These are phyloP conservation scores for Acleris sparsana DNA, from an alignment of 2,888 invertebrate species.

Conservation along the genomic window DNA sequence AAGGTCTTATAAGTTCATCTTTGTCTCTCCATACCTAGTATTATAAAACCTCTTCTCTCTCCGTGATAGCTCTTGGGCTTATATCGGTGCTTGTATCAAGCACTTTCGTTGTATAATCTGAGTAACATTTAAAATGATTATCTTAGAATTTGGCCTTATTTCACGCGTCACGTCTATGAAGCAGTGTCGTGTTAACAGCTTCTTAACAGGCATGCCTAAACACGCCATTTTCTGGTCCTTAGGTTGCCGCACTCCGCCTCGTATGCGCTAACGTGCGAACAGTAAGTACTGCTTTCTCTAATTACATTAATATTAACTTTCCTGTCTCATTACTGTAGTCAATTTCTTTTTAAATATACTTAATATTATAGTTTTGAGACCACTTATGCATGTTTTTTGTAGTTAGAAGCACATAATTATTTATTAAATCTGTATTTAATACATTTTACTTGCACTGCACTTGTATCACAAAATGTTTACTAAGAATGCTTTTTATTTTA, in stretches of 20 bases:
- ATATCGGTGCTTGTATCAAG: too few species aligned
- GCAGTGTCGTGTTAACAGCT: slow-evolving; percentile 50
- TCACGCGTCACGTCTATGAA: background rate
- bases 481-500: slow-evolving; percentile 20
- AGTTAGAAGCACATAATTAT: slow-evolving; percentile 37
- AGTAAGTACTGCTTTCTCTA: slow-evolving; percentile 83
- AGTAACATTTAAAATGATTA: too few species aligned
- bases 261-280: slow-evolving; percentile 86
- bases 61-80: too few species aligned
- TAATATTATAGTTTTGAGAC: background rate
- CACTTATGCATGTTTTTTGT: slow-evolving; percentile 36
- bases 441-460: slow-evolving; percentile 41
- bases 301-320: slow-evolving; percentile 57
- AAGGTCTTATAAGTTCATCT: too few species aligned
- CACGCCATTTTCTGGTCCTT: slow-evolving; percentile 78
- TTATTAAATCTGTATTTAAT: slow-evolving; percentile 11
- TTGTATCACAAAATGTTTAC: slow-evolving; percentile 14
- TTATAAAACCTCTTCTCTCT: too few species aligned
- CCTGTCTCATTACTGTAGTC: slow-evolving; percentile 4
- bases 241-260: slow-evolving; percentile 85
- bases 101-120: too few species aligned
- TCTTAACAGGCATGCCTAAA: slow-evolving; percentile 82
- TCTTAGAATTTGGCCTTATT: background rate
- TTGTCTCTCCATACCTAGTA: too few species aligned
- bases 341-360: too few species aligned